These are phyloP conservation scores for Myotis planiceps DNA, from an alignment of 2,797 vertebrate genomes.

Conservation along the genomic window DNA sequence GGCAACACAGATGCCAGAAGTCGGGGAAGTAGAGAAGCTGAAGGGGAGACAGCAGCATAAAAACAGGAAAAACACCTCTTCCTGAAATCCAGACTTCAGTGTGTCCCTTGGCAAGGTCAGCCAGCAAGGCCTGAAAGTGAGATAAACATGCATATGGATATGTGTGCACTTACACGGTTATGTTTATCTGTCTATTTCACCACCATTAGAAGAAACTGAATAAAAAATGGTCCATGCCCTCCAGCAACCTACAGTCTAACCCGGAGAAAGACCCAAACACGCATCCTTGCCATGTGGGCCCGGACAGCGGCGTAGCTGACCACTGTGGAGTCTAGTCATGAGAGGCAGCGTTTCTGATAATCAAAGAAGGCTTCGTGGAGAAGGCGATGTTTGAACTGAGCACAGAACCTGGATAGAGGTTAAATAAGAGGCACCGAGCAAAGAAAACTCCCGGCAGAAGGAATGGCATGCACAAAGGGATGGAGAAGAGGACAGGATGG, in stretches of 20 bases:
- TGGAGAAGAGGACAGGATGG: neutral
- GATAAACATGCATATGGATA: neutral
- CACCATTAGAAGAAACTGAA: neutral
- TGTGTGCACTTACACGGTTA: neutral
- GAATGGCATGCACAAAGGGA: neutral
- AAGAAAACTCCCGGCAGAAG: neutral
- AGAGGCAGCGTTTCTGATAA: neutral
- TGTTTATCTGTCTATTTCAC: neutral
- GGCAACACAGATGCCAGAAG: neutral
- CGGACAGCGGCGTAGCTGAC: no score
- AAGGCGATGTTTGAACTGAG: neutral
- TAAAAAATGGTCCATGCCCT: neutral
- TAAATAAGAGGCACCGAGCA: neutral
- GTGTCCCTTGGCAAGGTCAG: neutral
- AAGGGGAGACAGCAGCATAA: neutral
- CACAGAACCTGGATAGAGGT: neutral
- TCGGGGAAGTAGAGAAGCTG: neutral
- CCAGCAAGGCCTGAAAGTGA: neutral
- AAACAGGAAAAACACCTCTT: neutral
- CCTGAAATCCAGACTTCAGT: neutral
- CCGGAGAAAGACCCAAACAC: neutral
- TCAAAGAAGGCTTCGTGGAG: neutral
- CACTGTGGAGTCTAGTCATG: accelerated
- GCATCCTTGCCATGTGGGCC: neutral
- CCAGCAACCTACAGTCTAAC: neutral